A percentile compares a stretch with the other conserved stretches of the same genome.
phyloP scores from a whole-genome alignment of 92 coral and sea anemone genomes.

The Siderastrea siderea region DNA sequence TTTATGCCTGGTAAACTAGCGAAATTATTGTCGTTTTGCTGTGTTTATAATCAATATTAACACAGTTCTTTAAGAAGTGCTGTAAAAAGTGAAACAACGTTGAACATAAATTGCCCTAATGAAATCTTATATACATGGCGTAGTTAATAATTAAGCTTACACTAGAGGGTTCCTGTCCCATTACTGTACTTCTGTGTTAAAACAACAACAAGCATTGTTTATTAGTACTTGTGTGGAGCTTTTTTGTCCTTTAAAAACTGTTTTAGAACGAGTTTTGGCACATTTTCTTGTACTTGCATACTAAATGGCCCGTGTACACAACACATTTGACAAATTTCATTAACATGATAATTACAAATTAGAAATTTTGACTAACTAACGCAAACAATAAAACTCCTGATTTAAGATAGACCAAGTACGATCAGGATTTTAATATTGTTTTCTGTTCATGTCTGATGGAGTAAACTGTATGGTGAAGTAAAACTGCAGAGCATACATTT shows the following conservation, averaged over 20 bases:
- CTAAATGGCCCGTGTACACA: too few relatives aligned
- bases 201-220: background rate
- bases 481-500: background rate
- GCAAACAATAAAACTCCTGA: background rate
- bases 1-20: too few relatives aligned
- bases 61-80: too few relatives aligned
- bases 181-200: background rate
- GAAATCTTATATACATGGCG: background rate
- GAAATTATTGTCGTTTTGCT: background rate
- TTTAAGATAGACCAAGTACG: too few relatives aligned
- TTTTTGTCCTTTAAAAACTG: background rate
- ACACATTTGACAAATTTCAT: background rate
- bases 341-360: background rate
- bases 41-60: too few relatives aligned
- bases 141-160: background rate
- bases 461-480: background rate
- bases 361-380: too few relatives aligned
- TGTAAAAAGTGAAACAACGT: background rate
- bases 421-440: background rate
- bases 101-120: background rate
- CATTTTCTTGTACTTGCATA: background rate
- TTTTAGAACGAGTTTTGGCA: background rate
- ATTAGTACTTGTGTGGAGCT: background rate
- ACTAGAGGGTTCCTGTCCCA: too few relatives aligned
- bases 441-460: background rate